phyloP scores from a whole-genome alignment of 2,888 invertebrate genomes.

The Xylota sylvarum region DNA sequence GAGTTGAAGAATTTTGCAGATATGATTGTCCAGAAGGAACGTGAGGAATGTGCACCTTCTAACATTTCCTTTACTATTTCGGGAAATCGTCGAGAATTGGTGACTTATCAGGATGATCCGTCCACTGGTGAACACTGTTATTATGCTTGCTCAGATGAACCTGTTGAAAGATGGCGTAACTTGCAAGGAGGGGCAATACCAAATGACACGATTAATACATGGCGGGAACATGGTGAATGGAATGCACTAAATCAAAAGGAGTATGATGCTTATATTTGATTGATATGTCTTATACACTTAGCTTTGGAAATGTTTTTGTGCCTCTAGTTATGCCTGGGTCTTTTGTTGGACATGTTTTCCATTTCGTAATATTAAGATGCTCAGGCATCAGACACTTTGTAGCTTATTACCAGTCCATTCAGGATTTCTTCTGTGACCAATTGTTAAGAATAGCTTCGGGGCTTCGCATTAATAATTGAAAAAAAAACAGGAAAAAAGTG shows the following conservation, averaged over 20 bases:
- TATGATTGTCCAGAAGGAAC: constrained; percentile 80
- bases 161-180: constrained; percentile 84
- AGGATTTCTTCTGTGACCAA: too few species aligned
- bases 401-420: too few species aligned
- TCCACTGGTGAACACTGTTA: constrained; percentile 86
- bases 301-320: too few species aligned
- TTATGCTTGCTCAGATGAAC: constrained; percentile 85
- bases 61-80: constrained; percentile 78
- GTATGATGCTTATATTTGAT: constrained; percentile 30
- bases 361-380: too few species aligned
- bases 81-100: constrained; percentile 85
- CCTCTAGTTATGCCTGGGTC: too few species aligned
- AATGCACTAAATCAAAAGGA: constrained; percentile 43
- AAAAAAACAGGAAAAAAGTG: too few species aligned
- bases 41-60: constrained; percentile 77
- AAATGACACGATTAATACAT: constrained; percentile 77
- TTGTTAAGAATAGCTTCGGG: too few species aligned
- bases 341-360: too few species aligned
- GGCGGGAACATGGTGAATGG: constrained; percentile 49
- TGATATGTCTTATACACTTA: background rate
- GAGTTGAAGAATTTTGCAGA: constrained; percentile 82
- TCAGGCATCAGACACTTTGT: too few species aligned
- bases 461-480: too few species aligned
- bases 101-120: constrained; percentile 85
- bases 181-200: constrained; percentile 82